Percentiles rank a stretch among this genome's conserved stretches.
Conservation (phyloP, 1,140 invertebrate species). For the Telenomus remus region DNA sequence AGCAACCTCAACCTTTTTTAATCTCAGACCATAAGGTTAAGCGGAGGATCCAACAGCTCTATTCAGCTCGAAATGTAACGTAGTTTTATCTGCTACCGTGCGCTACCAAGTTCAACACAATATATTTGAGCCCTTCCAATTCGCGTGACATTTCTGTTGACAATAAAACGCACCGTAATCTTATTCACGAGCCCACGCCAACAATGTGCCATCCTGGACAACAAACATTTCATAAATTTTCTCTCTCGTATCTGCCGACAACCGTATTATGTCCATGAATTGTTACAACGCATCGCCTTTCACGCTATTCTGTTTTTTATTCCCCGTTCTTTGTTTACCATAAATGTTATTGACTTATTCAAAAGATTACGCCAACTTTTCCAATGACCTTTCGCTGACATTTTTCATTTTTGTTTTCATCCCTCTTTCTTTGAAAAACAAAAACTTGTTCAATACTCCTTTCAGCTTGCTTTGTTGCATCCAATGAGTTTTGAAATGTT, state of each 20-base stretch:
- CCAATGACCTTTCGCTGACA: no score
- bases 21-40: constrained; percentile 42
- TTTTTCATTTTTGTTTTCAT: no score
- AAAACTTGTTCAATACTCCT: no score
- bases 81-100: constrained; percentile 49
- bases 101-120: constrained; percentile 48
- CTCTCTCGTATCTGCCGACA: constrained; percentile 16
- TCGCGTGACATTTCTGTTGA: constrained; percentile 47
- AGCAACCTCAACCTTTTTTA: constrained; percentile 45
- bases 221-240: constrained; percentile 44
- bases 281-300: constrained; percentile 4
- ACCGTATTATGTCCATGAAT: constrained; percentile 13
- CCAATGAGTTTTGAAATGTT: no score
- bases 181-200: constrained; percentile 40
- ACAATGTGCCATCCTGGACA: constrained; percentile 39
- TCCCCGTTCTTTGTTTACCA: neutral
- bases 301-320: constrained; percentile 9
- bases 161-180: constrained; percentile 52
- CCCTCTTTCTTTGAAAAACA: no score
- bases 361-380: no score
- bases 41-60: constrained; percentile 19
- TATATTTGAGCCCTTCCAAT: constrained; percentile 41
- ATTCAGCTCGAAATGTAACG: constrained; percentile 44
- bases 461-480: no score
- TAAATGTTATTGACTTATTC: constrained; percentile 4